Base-by-base conservation (phyloP, 64 coral and sea anemone genomes). In the Montipora efflorescens region DNA sequence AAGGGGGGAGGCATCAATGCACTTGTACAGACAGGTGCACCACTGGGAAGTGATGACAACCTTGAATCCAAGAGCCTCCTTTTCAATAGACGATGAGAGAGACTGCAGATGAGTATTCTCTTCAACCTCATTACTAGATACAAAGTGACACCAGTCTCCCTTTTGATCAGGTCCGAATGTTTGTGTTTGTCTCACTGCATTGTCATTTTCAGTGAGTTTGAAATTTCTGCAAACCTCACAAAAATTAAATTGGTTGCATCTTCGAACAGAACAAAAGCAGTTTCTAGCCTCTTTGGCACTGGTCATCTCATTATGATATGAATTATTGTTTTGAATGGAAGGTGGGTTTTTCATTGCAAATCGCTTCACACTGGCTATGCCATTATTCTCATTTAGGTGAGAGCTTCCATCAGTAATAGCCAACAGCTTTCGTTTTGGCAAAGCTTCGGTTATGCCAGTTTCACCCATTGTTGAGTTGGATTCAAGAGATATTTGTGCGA, bases 1-100 rank as follows among this genome's bases (percentile, higher is more conserved):
- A 67, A 98, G 79, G 22, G 97, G 97, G 53, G 97, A 98, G 44
- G 97, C 97, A 80, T 98, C 97, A 58, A 96, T 89, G 59, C 97
- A 98, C 74, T 98, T 96, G 74, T 94, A 72, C 7, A 98, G 80
- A 79, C 46, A 87, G 28, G 83, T 88, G 16, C 74, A 55, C 97
- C 97, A 98, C 52, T 92, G 49, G 53, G 44, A 50, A 71, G 88
- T 76, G 74, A 95, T 28, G 49, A 19, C 71, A 46, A 73, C 25
- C 15, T 79, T 15, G 47, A 7, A 80, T 19, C 7, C 76, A 19
- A 87, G 25, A 87, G 50, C 47, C 23, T 43, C 79, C 51, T 4
- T 10, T 7, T 82, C 75, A 9, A 19, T 4, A 1, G 49, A 15
- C 0, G 48, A 43, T 22, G 64, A n/a, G 62, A 49, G 47, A 18